Evolutionary conservation across 1,140 invertebrate species (phyloP).

Genomic region (Calliopsis andreniformis): DNA sequence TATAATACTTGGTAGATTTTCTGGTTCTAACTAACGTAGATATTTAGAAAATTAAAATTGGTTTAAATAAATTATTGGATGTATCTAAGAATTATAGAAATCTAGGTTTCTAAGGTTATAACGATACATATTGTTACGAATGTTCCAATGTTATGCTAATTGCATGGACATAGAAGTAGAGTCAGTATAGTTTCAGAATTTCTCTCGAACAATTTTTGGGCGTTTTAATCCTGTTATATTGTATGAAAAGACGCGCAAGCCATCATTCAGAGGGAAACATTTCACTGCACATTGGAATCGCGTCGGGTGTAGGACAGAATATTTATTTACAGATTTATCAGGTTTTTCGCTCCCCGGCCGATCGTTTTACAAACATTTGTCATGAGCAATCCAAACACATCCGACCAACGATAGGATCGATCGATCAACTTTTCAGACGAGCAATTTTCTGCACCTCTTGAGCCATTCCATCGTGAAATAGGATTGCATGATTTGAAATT

Average conservation of each 20-base stretch:
- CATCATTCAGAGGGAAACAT: not conserved
- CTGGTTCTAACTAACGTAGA: too few relatives aligned
- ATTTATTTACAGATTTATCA: constrained; percentile 59
- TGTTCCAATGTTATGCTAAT: too few relatives aligned
- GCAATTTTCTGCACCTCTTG: constrained; percentile 18
- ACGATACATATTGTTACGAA: too few relatives aligned
- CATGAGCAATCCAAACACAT: constrained; percentile 51
- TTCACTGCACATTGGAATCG: not conserved
- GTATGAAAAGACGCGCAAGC: not conserved
- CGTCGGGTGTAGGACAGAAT: constrained; percentile 6
- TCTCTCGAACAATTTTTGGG: too few relatives aligned
- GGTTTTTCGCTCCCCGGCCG: constrained; percentile 27
- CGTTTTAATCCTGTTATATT: not conserved
- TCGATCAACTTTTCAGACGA: constrained; percentile 49
- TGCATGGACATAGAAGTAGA: too few relatives aligned
- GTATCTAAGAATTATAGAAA: too few relatives aligned
- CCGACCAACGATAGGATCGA: constrained; percentile 50
- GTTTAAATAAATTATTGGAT: too few relatives aligned
- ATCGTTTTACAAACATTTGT: constrained; percentile 66
- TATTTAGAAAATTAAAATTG: too few relatives aligned
- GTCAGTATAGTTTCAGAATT: too few relatives aligned
- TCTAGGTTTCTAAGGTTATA: too few relatives aligned
- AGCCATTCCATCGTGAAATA: constrained; percentile 28
- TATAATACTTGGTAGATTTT: too few relatives aligned
- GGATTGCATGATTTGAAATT: not conserved